Base-by-base conservation (phyloP, 2,113 vertebrate species). In the Cariama cristata region DNA sequence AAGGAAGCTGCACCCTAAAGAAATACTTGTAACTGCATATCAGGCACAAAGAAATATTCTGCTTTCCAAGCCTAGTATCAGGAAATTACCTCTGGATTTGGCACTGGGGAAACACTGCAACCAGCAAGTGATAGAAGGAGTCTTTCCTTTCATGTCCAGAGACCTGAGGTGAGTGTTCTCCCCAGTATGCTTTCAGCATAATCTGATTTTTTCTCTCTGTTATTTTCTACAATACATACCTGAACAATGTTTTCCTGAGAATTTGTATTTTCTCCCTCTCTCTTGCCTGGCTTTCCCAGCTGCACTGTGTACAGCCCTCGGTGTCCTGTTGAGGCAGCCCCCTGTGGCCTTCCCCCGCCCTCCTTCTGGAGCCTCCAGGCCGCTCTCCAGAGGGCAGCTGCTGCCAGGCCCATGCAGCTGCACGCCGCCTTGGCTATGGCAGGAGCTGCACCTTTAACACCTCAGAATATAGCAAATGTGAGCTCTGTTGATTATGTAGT, bases 151-250 rank as follows among this genome's bases (percentile, higher is more conserved):
- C 4, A 0, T 11, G 16, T 30, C 27, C 26, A 8, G 28, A 55
- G 15, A 6, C 5, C 1, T 0, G 0, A 56, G 45, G 30, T 50
- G 23, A 63, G 55, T 4, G 18, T 38, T 45, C 60, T 60, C n/a
- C 28, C 14, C 0, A 0, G 15, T 1, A 18, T 4, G 0, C 7
- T 30, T 44, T 28, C 20, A 24, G 16, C 4, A 30, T 4, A 50
- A 63, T 7, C 47, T 0, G 0, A 2, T 5, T 24, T 7, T 35
- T 35, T 5, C 11, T 7, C 28, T 21, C n/a, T 24, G 6, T 17
- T 63, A 9, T 23, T 58, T 32, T 9, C 21, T 6, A 27, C 12
- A 35, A 35, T 2, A 2, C 26, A 2, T n/a, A 77, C 45, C 60
- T 66, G 35, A 32, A 3, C 6, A 2, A 4, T 1, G 0, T 33